Evolutionary conservation across 2,113 vertebrate genomes (phyloP).

Genomic region (Muntiacus reevesi): DNA sequence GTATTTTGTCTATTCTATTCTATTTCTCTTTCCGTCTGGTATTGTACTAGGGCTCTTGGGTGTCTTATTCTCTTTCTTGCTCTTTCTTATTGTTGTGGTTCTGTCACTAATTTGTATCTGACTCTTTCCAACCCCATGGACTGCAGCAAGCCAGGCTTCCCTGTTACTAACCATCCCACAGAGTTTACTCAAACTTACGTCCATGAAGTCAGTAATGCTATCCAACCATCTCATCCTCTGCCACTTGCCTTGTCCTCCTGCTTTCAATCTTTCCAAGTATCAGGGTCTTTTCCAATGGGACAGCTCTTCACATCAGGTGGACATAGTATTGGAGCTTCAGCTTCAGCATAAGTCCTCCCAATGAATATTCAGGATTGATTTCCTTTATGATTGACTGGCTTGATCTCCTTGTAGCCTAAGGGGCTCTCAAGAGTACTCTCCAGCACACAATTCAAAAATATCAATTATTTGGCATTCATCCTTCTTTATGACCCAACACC

Average conservation of each 20-base stretch:
- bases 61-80: fast-evolving
- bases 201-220: not conserved
- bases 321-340: not conserved
- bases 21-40: not conserved
- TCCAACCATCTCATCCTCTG: not conserved
- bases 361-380: not conserved
- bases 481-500: not conserved
- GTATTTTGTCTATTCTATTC: not conserved
- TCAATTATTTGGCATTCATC: not conserved
- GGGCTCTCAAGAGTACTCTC: not conserved
- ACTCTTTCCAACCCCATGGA: not conserved
- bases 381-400: not conserved
- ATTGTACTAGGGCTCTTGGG: not conserved
- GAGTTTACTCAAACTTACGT: not conserved
- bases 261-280: not conserved
- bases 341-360: not conserved
- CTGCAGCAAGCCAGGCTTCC: not conserved
- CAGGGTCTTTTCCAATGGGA: not conserved
- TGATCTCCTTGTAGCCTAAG: not conserved
- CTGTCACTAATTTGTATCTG: not conserved
- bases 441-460: not conserved
- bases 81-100: not conserved
- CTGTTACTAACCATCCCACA: not conserved
- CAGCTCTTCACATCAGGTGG: not conserved
- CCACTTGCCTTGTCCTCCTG: not conserved